Base-by-base conservation (phyloP, 2,888 invertebrate genomes). In the Drosophila yooni region DNA sequence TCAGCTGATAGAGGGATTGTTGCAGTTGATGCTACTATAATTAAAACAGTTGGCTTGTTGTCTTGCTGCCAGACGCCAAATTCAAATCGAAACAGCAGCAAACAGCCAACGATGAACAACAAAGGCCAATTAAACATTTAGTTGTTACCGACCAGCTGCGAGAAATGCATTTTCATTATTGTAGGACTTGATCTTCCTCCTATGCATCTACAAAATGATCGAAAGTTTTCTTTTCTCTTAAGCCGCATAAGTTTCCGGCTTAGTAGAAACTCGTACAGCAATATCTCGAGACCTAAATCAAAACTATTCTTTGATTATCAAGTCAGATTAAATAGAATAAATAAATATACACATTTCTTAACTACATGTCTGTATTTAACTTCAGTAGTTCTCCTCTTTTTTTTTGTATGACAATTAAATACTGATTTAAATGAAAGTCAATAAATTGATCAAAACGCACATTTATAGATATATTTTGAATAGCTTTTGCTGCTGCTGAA, bases 1-100 rank as follows among this genome's bases (percentile, higher is more conserved):
- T 79, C 79, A 79, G 52, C 31, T 59, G 53, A 25, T 33, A 50
- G 52, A 18, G 15, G 66, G 25, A 21, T 62, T 57, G 58, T 52
- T 53, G 54, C 29, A 59, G 62, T 21, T 54, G 74, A 25, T 56
- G 54, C 6, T 52, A 56, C 36, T 34, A 63, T 76, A 70, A 79
- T 72, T 79, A 72, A 76, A 72, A 69, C 78, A 69, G 79, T 69
- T 79, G 75, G 27, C 66, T 61, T 33, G 33, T 57, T 38, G 43
- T 61, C 53, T 36, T 56, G 70, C 27, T 61, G 52, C 21, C 13
- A 4, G 56, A 43, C 53, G 50, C 46, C 63, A 61, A 70, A 53
- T 66, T n/a, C 34, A 48, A 70, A 70, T 33, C 54, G 29, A 56
- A 29, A n/a, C 38, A 29, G n/a, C 29, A 29, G 54, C 25, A 11